Base-by-base conservation (phyloP, 1,140 invertebrate genomes). In the Antheraea mylitta region DNA sequence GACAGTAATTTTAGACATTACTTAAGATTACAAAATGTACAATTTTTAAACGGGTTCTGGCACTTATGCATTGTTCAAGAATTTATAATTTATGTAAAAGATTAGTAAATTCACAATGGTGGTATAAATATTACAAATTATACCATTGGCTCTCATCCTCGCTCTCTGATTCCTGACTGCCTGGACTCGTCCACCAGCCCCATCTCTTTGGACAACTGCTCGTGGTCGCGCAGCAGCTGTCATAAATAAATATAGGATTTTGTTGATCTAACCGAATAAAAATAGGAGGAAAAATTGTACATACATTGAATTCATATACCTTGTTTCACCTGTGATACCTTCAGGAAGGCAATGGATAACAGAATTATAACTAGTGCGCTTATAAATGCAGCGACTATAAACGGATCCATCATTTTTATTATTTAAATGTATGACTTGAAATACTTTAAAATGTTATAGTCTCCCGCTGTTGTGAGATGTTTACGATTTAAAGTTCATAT, bases 121-220 rank as follows among this genome's bases (percentile, higher is more conserved):
- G 13, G 16, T 53, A 16, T 16, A 6, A 53, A 16, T 53, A 6
- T 13, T 53, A 64, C 37, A 64, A 64, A 18, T 38, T 18, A 75
- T 89, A 93, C 93, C 93, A 89, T 93, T 93, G 13, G 93, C 93
- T 86, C 93, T 90, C 83, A 95, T 92, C 18, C 94, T 83, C 66
- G 94, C 94, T 53, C 94, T 93, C 77, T 95, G 93, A 84, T 95
- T 95, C 63, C 94, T 89, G 8, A 94, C 94, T 62, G 94, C 92
- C 80, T 94, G 94, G 7, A 94, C 93, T 74, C 94, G 87, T 60
- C 94, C 87, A 16, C 93, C 93, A 0, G 92, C 91, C 18, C 93
- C 94, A 87, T 94, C 93, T 74, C 88, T 77, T 59, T 82, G 85
- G 0, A 73, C 83, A 8, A 87, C 86, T 63, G 86, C 80, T 65